Evolutionary conservation across 2,888 invertebrate genomes (phyloP), one percentile per base, ranked within the genome.

Genomic region (Bombyx huttoni): DNA sequence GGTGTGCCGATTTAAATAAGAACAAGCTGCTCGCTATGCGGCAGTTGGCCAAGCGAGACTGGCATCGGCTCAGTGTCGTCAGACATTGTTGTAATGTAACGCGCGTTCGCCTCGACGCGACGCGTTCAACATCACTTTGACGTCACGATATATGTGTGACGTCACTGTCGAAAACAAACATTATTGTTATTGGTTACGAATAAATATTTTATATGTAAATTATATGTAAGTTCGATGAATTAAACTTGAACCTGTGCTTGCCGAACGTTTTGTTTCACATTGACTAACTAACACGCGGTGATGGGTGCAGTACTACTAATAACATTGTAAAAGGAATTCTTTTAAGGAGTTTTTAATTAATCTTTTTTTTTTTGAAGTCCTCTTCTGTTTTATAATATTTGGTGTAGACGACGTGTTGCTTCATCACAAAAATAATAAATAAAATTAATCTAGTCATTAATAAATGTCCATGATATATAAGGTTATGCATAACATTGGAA

Each of bases 401-500:
- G 24, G 24, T 24, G 24, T 24, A 24, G 24, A 24, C 24, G 24
- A 24, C 53, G 57, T 52, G 54, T 52, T 58, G 56, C 48, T 24
- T 24, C 24, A 24, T 24, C 24, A 24, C 24, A 40, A 40, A 40
- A 40, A 5, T 10, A 10, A 40, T 56, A 49, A 54, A 50, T 55
- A 52, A 47, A 53, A 54, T 54, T 52, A 54, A 55, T 58, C 54
- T 61, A 64, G 62, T 61, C 40, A 40, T 53, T 63, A 64, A 61
- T 61, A 54, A 61, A 54, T 70, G 74, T 74, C 73, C 74, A 71
- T 59, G 53, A 67, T 74, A n/a, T n/a, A n/a, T n/a, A n/a, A 77
- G 75, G 62, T 67, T 69, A 67, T 62, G 62, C 62, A 62, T 48
- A 47, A 51, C 49, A 63, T 59, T 61, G 70, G 72, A 71, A 72